Evolutionary conservation across 2,888 invertebrate genomes (phyloP), one percentile per base, ranked within the genome.

Genomic region (Coleophora deauratella): DNA sequence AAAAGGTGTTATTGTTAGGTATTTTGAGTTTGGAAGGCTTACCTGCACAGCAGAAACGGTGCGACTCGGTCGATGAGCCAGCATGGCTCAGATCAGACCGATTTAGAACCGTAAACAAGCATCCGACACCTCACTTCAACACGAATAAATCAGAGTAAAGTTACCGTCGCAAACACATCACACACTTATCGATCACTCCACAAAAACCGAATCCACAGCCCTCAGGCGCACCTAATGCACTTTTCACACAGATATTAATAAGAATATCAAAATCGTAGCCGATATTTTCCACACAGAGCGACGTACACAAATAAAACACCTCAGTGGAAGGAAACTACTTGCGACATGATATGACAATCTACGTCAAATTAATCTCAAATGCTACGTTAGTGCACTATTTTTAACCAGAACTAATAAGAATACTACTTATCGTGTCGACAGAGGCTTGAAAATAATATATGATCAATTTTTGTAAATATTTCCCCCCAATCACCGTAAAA

Each of bases 221-320:
- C 34, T 41, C 33, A 9, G 11, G 35, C 37, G 35, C 34, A 37
- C 33, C 21, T 3, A 21, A 21, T 21, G 21, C 21, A 21, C 21
- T 21, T 21, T 21, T 21, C 6, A 21, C 21, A 21, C 21, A 21
- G 6, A 21, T 21, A 21, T 21, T 21, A 21, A 4, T 6, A 21
- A 41, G 52, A 52, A 51, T n/a, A n/a, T n/a, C 56, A 57, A 54
- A 52, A 37, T 58, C 58, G 50, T 56, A 54, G 52, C 53, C 51
- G 54, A 66, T 68, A 62, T 66, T 72, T 70, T 66, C 62, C 67
- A 72, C 69, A 63, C 3, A 21, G 3, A 6, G 9, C 63, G 59
- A 65, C 59, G 66, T 74, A 80, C 78, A 81, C 78, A 80, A 78
- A 76, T 76, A 76, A 68, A 73, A 70, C 73, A 76, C 72, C 72